Evolutionary conservation across 1,140 invertebrate genomes (phyloP).

Genomic region (Lepidurus couesii): DNA sequence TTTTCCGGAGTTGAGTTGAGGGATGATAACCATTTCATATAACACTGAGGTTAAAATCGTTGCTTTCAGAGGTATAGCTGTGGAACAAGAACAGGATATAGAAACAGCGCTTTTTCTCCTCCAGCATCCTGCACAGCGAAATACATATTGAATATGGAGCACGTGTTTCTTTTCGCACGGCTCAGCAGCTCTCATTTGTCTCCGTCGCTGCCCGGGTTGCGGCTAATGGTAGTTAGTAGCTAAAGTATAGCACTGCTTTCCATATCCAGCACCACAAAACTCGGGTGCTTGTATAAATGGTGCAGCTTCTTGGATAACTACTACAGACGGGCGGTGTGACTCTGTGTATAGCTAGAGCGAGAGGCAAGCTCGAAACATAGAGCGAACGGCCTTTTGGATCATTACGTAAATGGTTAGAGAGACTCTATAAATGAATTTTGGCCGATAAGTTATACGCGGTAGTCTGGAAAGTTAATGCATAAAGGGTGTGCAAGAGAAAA

Average conservation of each 20-base stretch:
- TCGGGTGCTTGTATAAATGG: not conserved
- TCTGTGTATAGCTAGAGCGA: not conserved
- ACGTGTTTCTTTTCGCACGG: constrained; percentile 21
- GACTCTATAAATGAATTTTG: no score
- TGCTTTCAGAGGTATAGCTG: not conserved
- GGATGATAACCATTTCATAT: constrained; percentile 12
- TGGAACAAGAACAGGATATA: not conserved
- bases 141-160: constrained; percentile 19
- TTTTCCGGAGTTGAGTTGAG: not conserved
- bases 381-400: no score
- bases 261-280: not conserved
- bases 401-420: no score
- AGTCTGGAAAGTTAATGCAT: no score
- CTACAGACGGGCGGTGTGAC: not conserved
- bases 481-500: no score
- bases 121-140: not conserved
- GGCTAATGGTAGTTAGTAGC: constrained; percentile 18
- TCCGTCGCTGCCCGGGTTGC: constrained; percentile 8
- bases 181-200: constrained; percentile 18
- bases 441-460: no score
- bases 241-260: constrained; percentile 9
- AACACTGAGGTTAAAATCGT: constrained; percentile 19
- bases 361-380: not conserved
- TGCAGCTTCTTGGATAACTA: not conserved
- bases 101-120: not conserved